Evolutionary conservation across 37 sponge, comb jelly and placozoan species (phyloP), one percentile per base, ranked within the genome.

Genomic region (Ianthella basta): DNA sequence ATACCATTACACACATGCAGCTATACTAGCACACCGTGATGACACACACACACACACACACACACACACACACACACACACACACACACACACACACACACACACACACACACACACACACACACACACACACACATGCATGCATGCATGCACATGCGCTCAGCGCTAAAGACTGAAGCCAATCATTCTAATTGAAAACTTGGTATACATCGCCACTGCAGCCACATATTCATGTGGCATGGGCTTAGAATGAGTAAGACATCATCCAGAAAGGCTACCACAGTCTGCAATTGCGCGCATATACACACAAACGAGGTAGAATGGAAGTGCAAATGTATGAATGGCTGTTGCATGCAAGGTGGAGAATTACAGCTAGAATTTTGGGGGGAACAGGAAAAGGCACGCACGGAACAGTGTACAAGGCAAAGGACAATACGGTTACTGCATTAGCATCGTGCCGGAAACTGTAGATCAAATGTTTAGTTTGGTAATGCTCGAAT

Each of bases 321-420:
- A 57, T 0, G 39, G 77, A 20, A n/a, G 20, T 0, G 14, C 0
- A 18, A 37, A 29, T 15, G 0, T 34, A 72, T 29, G 59, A 50
- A n/a, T 19, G 20, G 35, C 20, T n/a, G 41, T 20, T 37, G 19
- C 24, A 55, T 10, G 20, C n/a, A n/a, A n/a, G 40, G 94, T 97
- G 95, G 99, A 99, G 75, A 90, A 91, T 67, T 99, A 97, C 85
- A 89, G n/a, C n/a, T n/a, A n/a, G 91, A 32, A 97, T 99, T 27
- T 81, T 99, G 10, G 97, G 97, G 15, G 85, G 96, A 30, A 97
- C 96, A 29, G 99, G 99, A 12, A 97, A 99, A 85, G 99, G 99
- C 24, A 97, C 99, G 29, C 99, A 99, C 86, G 99, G 99, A 18
- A 82, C 95, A 21, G 99, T 99, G 29, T 91, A 90, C 78, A 99